Conservation (phyloP, 2,113 vertebrate species). For the Glaucidium brasilianum region DNA sequence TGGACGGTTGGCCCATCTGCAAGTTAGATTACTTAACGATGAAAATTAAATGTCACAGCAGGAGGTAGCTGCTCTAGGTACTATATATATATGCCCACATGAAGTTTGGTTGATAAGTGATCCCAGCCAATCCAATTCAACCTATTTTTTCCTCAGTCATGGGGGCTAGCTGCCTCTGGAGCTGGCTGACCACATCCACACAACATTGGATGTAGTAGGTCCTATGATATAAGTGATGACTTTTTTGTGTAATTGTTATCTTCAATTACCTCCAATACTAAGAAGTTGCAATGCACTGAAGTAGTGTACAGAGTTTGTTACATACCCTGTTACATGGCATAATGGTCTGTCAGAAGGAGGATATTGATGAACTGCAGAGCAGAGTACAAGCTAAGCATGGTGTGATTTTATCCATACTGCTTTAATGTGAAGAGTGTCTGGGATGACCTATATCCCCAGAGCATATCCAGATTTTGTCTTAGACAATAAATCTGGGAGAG, state of each 20-base stretch:
- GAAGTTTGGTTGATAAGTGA: neutral
- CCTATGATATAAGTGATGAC: neutral
- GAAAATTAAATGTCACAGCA: neutral
- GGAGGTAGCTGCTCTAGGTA: neutral
- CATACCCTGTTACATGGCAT: neutral
- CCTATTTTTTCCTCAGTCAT: neutral
- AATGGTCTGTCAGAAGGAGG: neutral
- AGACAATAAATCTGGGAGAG: neutral
- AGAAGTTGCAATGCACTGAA: neutral
- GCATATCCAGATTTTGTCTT: neutral
- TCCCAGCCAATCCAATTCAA: neutral
- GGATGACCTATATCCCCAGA: neutral
- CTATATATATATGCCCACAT: too few species aligned
- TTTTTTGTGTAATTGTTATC: neutral
- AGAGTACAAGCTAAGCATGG: neutral
- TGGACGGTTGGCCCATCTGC: neutral
- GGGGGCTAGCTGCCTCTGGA: neutral
- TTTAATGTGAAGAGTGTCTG: neutral
- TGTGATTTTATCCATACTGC: neutral
- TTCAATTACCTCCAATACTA: neutral
- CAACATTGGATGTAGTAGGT: neutral
- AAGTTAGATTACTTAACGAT: neutral
- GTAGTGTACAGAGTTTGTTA: neutral
- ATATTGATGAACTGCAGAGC: neutral
- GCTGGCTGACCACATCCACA: neutral